phyloP scores from a whole-genome alignment of 2,888 invertebrate species.

The Meandrusa payeni region DNA sequence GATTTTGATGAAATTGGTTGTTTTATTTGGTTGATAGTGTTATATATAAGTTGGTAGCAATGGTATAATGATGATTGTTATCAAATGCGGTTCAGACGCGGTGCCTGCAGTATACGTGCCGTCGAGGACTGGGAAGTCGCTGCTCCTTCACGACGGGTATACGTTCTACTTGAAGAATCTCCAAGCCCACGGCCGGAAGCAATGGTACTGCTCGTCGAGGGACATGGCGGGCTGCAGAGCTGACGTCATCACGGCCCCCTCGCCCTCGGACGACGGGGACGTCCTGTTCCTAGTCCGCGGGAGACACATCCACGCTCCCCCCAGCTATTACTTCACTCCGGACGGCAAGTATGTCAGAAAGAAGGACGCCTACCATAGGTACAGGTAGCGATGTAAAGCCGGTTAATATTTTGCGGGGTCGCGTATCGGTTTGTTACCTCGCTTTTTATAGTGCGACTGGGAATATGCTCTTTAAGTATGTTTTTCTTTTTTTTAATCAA shows the following conservation, averaged over 20 bases:
- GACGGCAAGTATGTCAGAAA: conserved; percentile 74
- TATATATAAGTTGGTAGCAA: conserved; percentile 14
- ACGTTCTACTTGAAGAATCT: conserved; percentile 75
- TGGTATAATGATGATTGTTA: conserved; percentile 30
- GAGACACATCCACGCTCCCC: conserved; percentile 69
- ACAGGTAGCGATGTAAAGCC: conserved; percentile 52
- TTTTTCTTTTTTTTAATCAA: too few species aligned
- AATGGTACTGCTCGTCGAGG: conserved; percentile 75
- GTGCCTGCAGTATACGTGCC: conserved; percentile 76
- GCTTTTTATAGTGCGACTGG: not conserved
- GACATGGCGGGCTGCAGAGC: conserved; percentile 76
- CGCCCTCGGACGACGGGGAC: conserved; percentile 52
- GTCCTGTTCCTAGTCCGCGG: conserved; percentile 70
- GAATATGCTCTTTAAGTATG: not conserved
- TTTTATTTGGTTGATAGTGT: conserved; percentile 12
- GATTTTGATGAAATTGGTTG: not conserved
- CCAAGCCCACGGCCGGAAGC: conserved; percentile 71
- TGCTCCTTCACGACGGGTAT: conserved; percentile 70
- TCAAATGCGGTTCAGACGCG: conserved; percentile 51
- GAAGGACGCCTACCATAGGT: conserved; percentile 70
- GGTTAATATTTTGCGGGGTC: conserved; percentile 12
- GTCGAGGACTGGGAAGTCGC: conserved; percentile 72
- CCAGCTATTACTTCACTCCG: conserved; percentile 71
- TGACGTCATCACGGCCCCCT: conserved; percentile 72
- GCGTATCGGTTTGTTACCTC: conserved; percentile 1